These are phyloP conservation scores for Lepus europaeus DNA, from an alignment of 2,113 vertebrate genomes.

Conservation along the genomic window DNA sequence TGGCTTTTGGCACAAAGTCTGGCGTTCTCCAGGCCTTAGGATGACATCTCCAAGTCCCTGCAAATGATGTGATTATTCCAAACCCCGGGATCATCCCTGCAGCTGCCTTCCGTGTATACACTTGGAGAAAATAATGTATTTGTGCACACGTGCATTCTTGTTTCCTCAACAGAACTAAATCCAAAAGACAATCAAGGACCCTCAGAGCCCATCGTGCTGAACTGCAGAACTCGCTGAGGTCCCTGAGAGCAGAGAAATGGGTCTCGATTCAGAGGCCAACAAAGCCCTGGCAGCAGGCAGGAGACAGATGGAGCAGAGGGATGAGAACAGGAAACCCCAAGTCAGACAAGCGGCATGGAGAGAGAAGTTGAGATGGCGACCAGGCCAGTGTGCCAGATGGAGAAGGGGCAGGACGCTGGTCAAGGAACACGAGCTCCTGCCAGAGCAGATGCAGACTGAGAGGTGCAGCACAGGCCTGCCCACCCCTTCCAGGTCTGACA, in stretches of 20 bases:
- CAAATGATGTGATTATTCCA: not conserved
- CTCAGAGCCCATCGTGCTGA: rapidly evolving
- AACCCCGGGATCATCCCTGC: not conserved
- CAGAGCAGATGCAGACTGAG: not conserved
- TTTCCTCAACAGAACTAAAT: not conserved
- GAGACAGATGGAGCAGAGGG: not conserved
- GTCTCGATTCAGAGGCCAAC: rapidly evolving
- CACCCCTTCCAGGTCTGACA: not conserved
- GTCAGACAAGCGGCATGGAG: not conserved
- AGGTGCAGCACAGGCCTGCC: not conserved
- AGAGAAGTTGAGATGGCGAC: not conserved
- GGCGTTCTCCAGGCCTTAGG: not conserved
- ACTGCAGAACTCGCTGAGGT: not conserved
- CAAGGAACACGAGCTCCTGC: not conserved
- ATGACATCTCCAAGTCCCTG: not conserved
- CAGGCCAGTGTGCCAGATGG: slow-evolving; percentile 1
- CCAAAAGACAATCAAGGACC: not conserved
- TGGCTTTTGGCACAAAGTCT: not conserved
- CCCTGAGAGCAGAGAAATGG: not conserved
- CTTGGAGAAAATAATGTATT: slow-evolving; percentile 34
- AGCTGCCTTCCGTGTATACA: slow-evolving; percentile 34
- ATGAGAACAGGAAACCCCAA: not conserved
- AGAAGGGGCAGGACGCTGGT: not conserved
- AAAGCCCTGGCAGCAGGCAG: not conserved
- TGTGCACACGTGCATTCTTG: not conserved